These are phyloP conservation scores for Notamacropus eugenii DNA, from an alignment of 2,797 vertebrate species.

Conservation along the genomic window DNA sequence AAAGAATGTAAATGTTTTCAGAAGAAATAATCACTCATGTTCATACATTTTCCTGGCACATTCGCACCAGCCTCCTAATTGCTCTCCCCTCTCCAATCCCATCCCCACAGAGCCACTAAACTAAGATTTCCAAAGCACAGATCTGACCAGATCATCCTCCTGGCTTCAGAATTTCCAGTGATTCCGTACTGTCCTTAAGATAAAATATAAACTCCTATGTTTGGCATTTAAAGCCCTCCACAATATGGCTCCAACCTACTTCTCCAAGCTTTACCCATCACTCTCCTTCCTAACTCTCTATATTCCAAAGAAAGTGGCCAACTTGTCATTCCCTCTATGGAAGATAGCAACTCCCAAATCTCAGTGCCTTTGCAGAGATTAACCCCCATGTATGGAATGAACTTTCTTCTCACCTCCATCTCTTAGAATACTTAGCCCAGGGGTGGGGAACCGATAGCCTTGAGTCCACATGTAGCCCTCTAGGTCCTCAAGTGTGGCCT, in stretches of 20 bases:
- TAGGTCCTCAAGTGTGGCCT: no score
- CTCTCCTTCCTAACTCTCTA: conserved; percentile 32
- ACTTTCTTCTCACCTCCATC: background rate
- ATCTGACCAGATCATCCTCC: background rate
- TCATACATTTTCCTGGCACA: background rate
- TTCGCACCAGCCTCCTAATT: background rate
- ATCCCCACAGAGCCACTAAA: background rate
- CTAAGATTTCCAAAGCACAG: background rate
- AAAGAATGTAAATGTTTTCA: background rate
- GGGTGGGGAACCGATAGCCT: no score
- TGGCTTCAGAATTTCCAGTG: background rate
- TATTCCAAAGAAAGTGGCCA: conserved; percentile 8
- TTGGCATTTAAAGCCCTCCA: background rate
- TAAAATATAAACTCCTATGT: background rate
- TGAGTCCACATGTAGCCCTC: no score
- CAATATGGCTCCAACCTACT: background rate
- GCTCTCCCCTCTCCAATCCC: background rate
- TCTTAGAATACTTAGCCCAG: background rate
- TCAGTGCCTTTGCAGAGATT: background rate
- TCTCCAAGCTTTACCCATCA: background rate
- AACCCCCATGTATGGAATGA: background rate
- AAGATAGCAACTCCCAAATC: background rate
- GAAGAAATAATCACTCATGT: background rate
- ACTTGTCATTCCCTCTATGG: background rate
- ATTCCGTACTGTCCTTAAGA: background rate